phyloP scores from a whole-genome alignment of 1,140 invertebrate genomes.

The Anastrepha ludens region DNA sequence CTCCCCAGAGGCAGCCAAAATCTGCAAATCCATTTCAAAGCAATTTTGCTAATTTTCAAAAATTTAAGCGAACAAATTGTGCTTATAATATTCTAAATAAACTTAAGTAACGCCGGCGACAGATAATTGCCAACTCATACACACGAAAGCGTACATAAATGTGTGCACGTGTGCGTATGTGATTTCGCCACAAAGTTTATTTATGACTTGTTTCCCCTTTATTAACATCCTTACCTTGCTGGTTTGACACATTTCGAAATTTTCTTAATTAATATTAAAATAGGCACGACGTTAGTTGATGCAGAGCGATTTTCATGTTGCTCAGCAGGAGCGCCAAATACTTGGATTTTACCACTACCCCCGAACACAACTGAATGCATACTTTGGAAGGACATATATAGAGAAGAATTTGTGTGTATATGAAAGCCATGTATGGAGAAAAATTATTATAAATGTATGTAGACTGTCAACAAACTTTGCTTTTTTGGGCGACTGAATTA shows the following conservation, averaged over 20 bases:
- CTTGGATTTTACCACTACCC: too few relatives aligned
- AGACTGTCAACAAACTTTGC: background rate
- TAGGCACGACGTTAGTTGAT: background rate
- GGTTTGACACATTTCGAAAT: conserved; percentile 6
- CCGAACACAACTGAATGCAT: too few relatives aligned
- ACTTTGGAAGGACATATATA: background rate
- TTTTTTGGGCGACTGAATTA: background rate
- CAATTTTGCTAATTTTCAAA: conserved; percentile 38
- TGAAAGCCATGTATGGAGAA: too few relatives aligned
- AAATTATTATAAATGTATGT: background rate
- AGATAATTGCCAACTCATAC: background rate
- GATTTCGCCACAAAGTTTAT: background rate
- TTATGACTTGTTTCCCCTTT: conserved; percentile 30
- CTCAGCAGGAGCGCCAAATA: too few relatives aligned
- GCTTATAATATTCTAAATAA: conserved; percentile 32
- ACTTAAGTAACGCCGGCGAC: background rate
- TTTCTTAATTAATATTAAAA: conserved; percentile 42
- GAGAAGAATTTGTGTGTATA: background rate
- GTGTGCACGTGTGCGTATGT: background rate
- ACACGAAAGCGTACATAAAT: background rate
- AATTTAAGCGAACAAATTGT: conserved; percentile 24
- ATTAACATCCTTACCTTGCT: background rate
- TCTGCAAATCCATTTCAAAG: background rate
- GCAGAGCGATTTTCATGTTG: too few relatives aligned
- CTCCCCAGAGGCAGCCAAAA: background rate